A percentile compares a stretch with the other conserved stretches of the same genome.
Conservation (phyloP, 2,888 invertebrate species). For the Stenodema calcarata region DNA sequence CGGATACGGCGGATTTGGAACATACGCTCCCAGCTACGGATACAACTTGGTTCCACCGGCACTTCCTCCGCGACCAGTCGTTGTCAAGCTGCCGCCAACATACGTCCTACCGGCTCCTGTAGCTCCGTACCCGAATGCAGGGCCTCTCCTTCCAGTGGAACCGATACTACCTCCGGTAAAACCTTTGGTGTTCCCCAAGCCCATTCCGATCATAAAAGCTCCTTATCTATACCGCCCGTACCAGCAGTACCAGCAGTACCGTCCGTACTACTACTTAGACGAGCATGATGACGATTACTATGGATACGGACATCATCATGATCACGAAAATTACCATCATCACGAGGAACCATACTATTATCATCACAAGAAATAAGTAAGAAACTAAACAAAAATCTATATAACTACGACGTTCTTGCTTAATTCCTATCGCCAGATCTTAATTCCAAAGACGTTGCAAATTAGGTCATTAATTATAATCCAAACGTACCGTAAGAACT, state of each 20-base stretch:
- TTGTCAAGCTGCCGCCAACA: constrained; percentile 28
- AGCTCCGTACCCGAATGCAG: background rate
- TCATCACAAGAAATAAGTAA: background rate
- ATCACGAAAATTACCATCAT: background rate
- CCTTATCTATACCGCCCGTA: background rate
- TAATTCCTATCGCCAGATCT: too few species aligned
- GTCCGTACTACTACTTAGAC: background rate
- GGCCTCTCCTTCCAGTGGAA: background rate
- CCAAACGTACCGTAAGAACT: too few species aligned
- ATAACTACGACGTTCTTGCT: too few species aligned
- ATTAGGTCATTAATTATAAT: too few species aligned
- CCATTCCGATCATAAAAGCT: background rate
- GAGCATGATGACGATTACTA: background rate
- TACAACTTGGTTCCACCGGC: constrained; percentile 33
- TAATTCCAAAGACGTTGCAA: too few species aligned
- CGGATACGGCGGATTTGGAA: constrained; percentile 53
- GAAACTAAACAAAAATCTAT: too few species aligned
- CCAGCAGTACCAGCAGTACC: background rate
- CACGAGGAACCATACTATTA: background rate
- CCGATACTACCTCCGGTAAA: background rate
- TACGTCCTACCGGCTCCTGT: constrained; percentile 14
- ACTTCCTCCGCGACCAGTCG: constrained; percentile 14
- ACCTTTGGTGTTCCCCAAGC: background rate
- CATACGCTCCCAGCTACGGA: constrained; percentile 52
- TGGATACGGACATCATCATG: constrained; percentile 2